Evolutionary conservation across 2,888 invertebrate species (phyloP), one percentile per base, ranked within the genome.

Genomic region (Amiota minor): DNA sequence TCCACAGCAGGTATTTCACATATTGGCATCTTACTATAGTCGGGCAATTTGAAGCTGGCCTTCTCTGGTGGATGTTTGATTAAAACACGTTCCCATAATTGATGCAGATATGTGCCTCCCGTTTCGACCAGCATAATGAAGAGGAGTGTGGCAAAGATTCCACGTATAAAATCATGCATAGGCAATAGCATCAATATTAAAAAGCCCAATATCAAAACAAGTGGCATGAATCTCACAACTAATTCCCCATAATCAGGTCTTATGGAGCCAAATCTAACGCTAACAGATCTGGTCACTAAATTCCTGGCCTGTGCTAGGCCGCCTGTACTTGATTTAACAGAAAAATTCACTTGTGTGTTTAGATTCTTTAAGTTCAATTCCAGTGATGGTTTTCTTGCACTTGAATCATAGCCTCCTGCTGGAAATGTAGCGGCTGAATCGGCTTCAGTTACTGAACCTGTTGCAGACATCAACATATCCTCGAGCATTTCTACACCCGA

Each of bases 1-100:
- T 92, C 91, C 16, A 89, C 91, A 1, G 92, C 91, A 8, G 92
- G 91, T 74, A 93, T 91, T 86, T 92, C 91, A 74, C 92, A 87
- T 62, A 92, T 91, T 10, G 90, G 86, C 85, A 87, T 86, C 23
- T 78, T 79, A 35, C 76, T 78, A 74, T 87, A 89, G 76, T 89
- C 85, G n/a, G 89, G 89, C 77, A 90, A 80, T 35, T 79, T 62
- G 59, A 90, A 89, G 12, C 77, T 72, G 0, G 67, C 74, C 3
- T 81, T 84, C 75, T 89, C 88, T 1, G 88, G 87, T 4, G 83
- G 81, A 8, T 81, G 77, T 11, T 70, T 72, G 0, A 84, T 76
- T 10, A 86, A 47, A 2, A 77, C 76, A 2, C 74, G 73, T 71
- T 85, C 80, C 10, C 88, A 75, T 4, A 81, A 0, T 11, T 73